Base-by-base conservation (phyloP, 37 sponge, comb jelly and placozoan genomes). In the Eunapius fragilis region DNA sequence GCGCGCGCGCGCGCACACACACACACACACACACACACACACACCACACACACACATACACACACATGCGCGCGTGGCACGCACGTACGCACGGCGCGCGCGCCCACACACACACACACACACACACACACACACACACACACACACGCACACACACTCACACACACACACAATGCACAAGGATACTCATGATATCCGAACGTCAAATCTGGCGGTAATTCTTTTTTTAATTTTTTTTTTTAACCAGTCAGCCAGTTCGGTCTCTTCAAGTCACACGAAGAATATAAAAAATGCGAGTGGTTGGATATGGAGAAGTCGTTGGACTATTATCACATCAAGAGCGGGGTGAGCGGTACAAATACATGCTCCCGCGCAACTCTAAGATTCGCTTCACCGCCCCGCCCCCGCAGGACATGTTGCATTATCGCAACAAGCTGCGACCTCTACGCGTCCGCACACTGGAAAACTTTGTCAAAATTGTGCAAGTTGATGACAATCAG, bases 381-480 rank as follows among this genome's bases (percentile, higher is more conserved):
- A 19, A 2, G 6, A 17, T 17, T 17, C 14, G 58, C 22, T 58
- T 58, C 17, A 12, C 22, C 58, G 1, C 14, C 14, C 58, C 58
- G 22, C 58, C 1, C 14, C 14, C 58, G 19, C 75, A 89, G 90
- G 91, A 90, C 50, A 77, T 89, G 71, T 22, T 90, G 19, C 82
- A 81, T 75, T 90, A 90, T 69, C 58, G 84, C 22, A 86, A 87
- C 71, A 90, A 87, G 83, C 80, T 90, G 25, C 27, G 91, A 72
- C 91, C 86, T 14, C 72, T 90, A 28, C 72, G 87, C 25, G 91
- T 90, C 24, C 89, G 81, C 32, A 90, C 88, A 85, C 67, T 90
- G 81, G 91, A 90, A 75, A 87, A 76, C 7, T 37, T 82, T n/a
- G 72, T 88, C 27, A 90, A 90, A 35, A 90, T 85, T 11, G 72